Conservation (phyloP, 2,113 vertebrate genomes). For the Turnix velox region DNA sequence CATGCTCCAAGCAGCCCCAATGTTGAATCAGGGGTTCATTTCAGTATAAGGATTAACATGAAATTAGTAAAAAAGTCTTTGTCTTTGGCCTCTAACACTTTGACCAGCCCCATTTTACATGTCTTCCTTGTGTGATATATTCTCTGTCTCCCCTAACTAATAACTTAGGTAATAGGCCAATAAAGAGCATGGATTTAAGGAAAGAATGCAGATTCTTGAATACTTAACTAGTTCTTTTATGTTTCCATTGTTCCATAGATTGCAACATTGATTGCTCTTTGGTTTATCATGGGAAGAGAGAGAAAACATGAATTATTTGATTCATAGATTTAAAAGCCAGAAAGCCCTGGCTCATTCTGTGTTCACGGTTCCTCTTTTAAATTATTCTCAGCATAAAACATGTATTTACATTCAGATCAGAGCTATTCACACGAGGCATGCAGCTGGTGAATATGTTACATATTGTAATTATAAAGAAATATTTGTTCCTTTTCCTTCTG, state of each 20-base stretch:
- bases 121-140: not conserved
- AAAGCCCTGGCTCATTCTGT: not conserved
- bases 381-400: conserved; percentile 24
- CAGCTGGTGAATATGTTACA: conserved; percentile 23
- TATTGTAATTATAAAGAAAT: conserved; percentile 53
- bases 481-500: not conserved
- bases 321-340: not conserved
- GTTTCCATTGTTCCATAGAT: not conserved
- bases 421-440: conserved; percentile 18
- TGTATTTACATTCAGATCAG: conserved; percentile 50
- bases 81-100: not conserved
- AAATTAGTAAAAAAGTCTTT: not conserved
- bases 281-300: not conserved
- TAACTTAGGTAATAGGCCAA: not conserved
- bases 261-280: not conserved
- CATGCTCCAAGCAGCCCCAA: not conserved
- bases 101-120: not conserved
- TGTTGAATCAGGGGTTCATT: not conserved
- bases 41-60: not conserved
- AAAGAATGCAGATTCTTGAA: not conserved
- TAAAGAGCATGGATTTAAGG: not conserved
- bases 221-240: not conserved
- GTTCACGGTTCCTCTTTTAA: conserved; percentile 16
- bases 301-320: not conserved
- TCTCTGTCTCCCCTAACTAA: not conserved